Base-by-base conservation (phyloP, 2,888 invertebrate genomes). In the Oxycera nigricornis region DNA sequence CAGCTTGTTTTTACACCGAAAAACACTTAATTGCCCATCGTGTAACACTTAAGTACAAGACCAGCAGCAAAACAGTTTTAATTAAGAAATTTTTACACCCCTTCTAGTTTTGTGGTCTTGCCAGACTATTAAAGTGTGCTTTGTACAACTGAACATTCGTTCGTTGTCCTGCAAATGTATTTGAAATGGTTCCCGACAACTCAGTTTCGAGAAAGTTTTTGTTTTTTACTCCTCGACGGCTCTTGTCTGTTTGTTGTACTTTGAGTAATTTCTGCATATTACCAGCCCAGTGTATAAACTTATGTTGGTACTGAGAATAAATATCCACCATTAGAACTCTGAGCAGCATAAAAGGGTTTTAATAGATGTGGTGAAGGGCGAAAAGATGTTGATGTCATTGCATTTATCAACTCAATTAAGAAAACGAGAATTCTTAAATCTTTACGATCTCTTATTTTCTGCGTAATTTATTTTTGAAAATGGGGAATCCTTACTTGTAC, bases 61-160 rank as follows among this genome's bases (percentile, higher is more conserved):
- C 52, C 70, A 70, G 31, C 70, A 70, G 70, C 70, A 70, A 70
- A 70, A 70, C 70, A 52, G 70, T 70, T 70, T 70, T 70, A 70
- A 70, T 70, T 70, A 70, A 70, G 70, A 70, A 70, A 70, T 70
- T 70, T 70, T 70, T 70, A 70, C 70, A 70, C 68, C 73, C 67
- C 62, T 61, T 61, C 39, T 59, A 46, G 73, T 17, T 46, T 74
- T 70, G 55, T 61, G 73, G 52, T 67, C 65, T 30, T 72, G 20
- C 57, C 57, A 30, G 68, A 59, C 57, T 72, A 46, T 61, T 55
- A 68, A 50, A 72, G 72, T 57, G 46, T 59, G 62, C 72, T 46
- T 46, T 31, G 55, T 61, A 70, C 70, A 70, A 61, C 31, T 61
- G 46, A 70, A 72, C n/a, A n/a, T n/a, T n/a, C n/a, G 41, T 22